Evolutionary conservation across 2,797 vertebrate genomes (phyloP).

Genomic region (Epinephelus awoara): DNA sequence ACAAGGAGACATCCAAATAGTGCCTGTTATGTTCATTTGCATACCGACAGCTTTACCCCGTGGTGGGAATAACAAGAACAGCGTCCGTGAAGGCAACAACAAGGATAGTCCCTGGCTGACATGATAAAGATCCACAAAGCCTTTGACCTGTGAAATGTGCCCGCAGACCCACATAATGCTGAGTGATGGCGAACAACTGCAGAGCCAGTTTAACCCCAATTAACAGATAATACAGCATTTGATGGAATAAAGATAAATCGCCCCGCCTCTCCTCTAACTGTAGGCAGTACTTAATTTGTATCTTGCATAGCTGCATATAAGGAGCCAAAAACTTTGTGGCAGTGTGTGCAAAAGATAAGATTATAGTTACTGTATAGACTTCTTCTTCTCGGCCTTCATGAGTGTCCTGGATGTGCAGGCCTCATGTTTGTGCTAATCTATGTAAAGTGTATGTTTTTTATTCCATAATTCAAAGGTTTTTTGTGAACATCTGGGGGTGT

Average conservation of each 20-base stretch:
- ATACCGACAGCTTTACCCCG: slow-evolving; percentile 36
- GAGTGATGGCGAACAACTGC: background rate
- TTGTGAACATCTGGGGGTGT: too few relatives aligned
- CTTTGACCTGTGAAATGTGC: background rate
- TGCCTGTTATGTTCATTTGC: slow-evolving; percentile 40
- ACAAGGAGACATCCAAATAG: slow-evolving; percentile 30
- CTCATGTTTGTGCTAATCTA: background rate
- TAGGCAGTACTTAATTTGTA: too few relatives aligned
- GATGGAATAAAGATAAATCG: background rate
- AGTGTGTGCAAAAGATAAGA: background rate
- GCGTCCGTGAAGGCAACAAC: background rate
- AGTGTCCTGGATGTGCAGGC: background rate
- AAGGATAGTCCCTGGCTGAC: background rate
- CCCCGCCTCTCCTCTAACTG: background rate
- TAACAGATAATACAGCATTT: background rate
- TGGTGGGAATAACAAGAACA: background rate
- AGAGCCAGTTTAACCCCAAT: background rate
- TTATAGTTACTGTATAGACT: background rate
- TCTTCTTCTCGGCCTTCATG: too few relatives aligned
- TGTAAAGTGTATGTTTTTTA: background rate
- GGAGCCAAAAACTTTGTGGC: background rate
- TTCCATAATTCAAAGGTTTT: background rate
- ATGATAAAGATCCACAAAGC: background rate
- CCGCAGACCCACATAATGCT: background rate
- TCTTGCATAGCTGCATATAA: too few relatives aligned